These are phyloP conservation scores for Melanotaenia trifasciata DNA, from an alignment of 2,797 vertebrate genomes.

Conservation along the genomic window DNA sequence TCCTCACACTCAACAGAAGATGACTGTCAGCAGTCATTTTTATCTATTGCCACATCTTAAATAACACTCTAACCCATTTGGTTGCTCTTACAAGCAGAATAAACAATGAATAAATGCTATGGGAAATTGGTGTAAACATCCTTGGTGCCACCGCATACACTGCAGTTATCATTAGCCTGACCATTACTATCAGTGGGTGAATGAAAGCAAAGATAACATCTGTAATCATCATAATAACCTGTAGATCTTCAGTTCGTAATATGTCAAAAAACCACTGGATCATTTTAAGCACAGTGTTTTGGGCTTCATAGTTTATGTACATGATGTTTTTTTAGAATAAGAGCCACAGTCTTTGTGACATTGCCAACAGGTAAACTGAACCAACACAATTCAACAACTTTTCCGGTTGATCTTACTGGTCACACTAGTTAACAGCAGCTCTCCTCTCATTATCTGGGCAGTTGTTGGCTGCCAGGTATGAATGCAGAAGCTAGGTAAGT, in stretches of 20 bases:
- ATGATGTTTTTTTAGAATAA: constrained; percentile 3
- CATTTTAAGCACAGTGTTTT: background rate
- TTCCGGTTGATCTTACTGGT: too few relatives aligned
- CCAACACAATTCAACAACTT: background rate
- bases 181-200: constrained; percentile 1
- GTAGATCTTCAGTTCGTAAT: constrained; percentile 7
- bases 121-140: constrained; percentile 29
- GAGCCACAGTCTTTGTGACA: constrained; percentile 7
- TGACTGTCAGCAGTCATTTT: constrained; percentile 15
- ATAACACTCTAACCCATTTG: constrained; percentile 1
- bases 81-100: constrained; percentile 6
- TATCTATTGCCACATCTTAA: constrained; percentile 13
- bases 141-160: background rate
- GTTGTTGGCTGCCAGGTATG: too few relatives aligned
- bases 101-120: too few relatives aligned
- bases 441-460: too few relatives aligned
- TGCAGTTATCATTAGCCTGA: constrained; percentile 5
- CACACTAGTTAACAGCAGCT: too few relatives aligned
- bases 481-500: too few relatives aligned
- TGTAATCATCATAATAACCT: background rate
- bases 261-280: constrained; percentile 15
- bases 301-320: constrained; percentile 3
- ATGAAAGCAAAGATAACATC: constrained; percentile 5
- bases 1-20: constrained; percentile 10
- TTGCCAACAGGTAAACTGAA: background rate